Evolutionary conservation across 2,113 vertebrate species (phyloP), one percentile per base, ranked within the genome.

Genomic region (Furnarius figulus): DNA sequence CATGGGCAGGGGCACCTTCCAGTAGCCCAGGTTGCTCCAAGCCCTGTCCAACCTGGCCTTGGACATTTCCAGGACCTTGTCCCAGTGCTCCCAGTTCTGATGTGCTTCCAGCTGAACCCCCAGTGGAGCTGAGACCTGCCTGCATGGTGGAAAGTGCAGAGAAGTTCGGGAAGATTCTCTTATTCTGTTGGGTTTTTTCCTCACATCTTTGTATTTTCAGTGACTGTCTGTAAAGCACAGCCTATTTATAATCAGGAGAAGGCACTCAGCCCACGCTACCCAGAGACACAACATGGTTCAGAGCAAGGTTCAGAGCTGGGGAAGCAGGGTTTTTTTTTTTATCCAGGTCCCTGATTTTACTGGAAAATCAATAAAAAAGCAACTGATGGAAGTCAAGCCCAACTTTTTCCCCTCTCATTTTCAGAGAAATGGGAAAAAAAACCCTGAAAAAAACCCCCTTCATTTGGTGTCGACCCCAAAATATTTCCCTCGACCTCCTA

Each of bases 201-300:
- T 71, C 65, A 37, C 63, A 56, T 61, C 42, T 77, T 77, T 61
- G 1, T 89, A 49, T 92, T 92, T 84, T 67, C 92, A 70, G 25
- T 80, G 42, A 16, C 84, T 52, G 35, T 47, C 90, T 85, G 19
- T 63, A 59, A 59, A 84, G 72, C 59, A 77, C 50, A 95, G 68
- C 47, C 79, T 77, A 74, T 93, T 94, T 93, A 73, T 85, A 87
- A 71, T 63, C 80, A 81, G 85, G 90, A 75, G 59, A 92, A 67
- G 39, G 52, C 40, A 23, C 84, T 74, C 74, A 72, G 21, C 83
- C 75, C 82, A 73, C 25, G 0, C 37, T 61, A 74, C 42, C 68
- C 46, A 50, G 72, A 92, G 92, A 76, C n/a, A 17, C 40, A 67
- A 56, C 46, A 18, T 11, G 40, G 72, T 93, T 92, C 92, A 91